These are phyloP conservation scores for Elachura formosa DNA, from an alignment of 2,113 vertebrate species.

Conservation along the genomic window DNA sequence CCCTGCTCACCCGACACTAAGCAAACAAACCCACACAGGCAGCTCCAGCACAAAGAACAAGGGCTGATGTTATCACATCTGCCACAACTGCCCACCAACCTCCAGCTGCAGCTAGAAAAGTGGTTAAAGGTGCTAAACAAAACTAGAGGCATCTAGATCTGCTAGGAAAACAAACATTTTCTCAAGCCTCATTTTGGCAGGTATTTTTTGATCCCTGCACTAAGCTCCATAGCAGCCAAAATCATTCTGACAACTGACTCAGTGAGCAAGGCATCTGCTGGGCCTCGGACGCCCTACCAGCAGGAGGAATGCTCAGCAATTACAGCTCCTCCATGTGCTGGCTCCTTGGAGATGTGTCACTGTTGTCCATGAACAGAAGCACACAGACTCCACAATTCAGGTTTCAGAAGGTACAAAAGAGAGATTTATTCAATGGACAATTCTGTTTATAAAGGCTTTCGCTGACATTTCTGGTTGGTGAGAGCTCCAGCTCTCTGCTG, in stretches of 20 bases:
- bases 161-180: not conserved
- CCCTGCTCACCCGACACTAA: not conserved
- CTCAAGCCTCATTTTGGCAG: not conserved
- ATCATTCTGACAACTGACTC: slow-evolving; percentile 5
- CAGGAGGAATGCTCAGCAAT: not conserved
- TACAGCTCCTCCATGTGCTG: not conserved
- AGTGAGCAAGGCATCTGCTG: not conserved
- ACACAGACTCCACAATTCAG: no score
- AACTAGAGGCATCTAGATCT: not conserved
- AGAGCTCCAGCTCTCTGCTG: no score
- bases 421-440: no score
- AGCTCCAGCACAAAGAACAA: not conserved
- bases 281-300: not conserved
- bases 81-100: not conserved
- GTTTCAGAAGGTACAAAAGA: no score
- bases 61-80: not conserved
- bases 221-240: not conserved
- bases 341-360: not conserved
- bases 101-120: not conserved
- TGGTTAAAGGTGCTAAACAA: not conserved
- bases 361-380: no score
- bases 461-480: no score
- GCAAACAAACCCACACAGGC: not conserved
- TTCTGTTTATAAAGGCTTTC: no score
- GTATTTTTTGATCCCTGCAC: not conserved